phyloP scores from a whole-genome alignment of 2,797 vertebrate species.

The Adelosebastes latens region DNA sequence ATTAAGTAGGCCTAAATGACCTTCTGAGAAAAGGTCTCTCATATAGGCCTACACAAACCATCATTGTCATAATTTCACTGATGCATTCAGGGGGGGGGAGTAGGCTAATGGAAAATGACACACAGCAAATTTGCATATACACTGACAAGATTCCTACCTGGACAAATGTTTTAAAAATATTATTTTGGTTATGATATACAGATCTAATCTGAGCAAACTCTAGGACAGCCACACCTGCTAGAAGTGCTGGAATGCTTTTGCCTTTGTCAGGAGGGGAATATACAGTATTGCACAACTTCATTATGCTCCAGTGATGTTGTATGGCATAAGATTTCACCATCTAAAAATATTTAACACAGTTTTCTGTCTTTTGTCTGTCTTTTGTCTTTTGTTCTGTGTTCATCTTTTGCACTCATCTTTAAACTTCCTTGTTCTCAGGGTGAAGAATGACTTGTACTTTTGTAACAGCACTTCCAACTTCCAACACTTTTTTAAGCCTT shows the following conservation, averaged over 20 bases:
- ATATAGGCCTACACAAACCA: background rate
- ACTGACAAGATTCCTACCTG: background rate
- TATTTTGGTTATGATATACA: background rate
- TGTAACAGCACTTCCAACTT: background rate
- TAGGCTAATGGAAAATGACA: background rate
- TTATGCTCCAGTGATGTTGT: conserved; percentile 19
- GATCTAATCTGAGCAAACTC: background rate
- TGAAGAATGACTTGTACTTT: background rate
- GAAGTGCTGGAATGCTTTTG: conserved; percentile 11
- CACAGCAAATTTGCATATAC: background rate
- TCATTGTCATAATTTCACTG: background rate
- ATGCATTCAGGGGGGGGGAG: background rate
- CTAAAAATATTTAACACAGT: background rate
- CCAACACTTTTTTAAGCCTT: background rate
- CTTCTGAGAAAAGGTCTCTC: background rate
- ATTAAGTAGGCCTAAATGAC: background rate
- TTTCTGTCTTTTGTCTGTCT: background rate
- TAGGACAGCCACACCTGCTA: conserved; percentile 38
- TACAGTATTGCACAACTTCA: conserved; percentile 36
- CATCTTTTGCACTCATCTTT: background rate
- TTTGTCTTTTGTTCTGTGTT: too few species aligned
- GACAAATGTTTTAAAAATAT: background rate
- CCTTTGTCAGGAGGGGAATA: conserved; percentile 9
- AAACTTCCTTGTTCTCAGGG: background rate
- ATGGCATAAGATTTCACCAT: conserved; percentile 10